Evolutionary conservation across 2,888 invertebrate species (phyloP).

Genomic region (Polyommatus icarus): DNA sequence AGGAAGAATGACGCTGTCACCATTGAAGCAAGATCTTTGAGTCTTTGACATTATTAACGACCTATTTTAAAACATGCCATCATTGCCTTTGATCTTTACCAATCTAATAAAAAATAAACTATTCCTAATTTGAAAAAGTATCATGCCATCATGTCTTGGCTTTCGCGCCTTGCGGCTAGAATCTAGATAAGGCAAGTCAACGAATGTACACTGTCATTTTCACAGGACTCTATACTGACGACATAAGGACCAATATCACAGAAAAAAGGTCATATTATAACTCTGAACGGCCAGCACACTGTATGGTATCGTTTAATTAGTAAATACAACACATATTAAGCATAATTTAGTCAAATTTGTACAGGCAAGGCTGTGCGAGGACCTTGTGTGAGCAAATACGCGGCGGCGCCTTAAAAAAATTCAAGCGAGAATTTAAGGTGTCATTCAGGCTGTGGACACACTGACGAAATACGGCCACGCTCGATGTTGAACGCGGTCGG

Average conservation of each 20-base stretch:
- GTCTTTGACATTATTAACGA: background rate
- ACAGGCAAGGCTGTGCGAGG: conserved; percentile 25
- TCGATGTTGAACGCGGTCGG: too few species aligned
- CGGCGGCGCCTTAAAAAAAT: conserved; percentile 9
- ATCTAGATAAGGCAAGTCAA: background rate
- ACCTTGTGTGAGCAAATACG: conserved; percentile 28
- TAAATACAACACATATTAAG: conserved; percentile 25
- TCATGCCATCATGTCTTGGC: background rate
- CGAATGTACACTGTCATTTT: background rate
- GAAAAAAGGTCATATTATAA: background rate
- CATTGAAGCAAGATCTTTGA: background rate
- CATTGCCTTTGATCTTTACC: background rate
- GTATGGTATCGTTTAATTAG: conserved; percentile 20
- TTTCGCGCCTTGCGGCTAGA: conserved; percentile 1
- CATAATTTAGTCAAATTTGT: conserved; percentile 29
- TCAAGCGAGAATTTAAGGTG: conserved; percentile 15
- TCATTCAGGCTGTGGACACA: background rate
- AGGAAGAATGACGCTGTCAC: background rate
- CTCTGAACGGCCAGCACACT: background rate
- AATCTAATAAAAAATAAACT: background rate
- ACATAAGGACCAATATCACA: background rate
- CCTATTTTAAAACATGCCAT: background rate
- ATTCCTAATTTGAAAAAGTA: background rate
- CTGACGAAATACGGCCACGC: background rate
- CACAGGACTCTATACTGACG: background rate